Evolutionary conservation across 2,113 vertebrate species (phyloP), one percentile per base, ranked within the genome.

Genomic region (Zosterops borbonicus): DNA sequence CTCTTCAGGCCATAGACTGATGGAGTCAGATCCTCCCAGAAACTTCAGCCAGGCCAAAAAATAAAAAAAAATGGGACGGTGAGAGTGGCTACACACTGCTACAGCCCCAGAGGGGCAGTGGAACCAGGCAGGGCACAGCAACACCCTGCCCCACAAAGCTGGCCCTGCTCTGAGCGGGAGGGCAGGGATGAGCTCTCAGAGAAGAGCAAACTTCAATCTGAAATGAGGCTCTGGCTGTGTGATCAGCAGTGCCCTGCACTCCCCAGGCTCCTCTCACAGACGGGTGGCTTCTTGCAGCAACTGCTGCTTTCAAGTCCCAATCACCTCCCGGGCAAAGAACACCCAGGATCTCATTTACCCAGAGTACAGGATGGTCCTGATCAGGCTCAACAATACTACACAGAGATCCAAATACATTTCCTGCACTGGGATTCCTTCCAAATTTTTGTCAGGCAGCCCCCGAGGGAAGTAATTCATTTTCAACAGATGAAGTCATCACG

Each of bases 361-460:
- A 33, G 87, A 91, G 89, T 27, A 89, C 39, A 67, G 81, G 91
- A 96, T 15, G 71, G 88, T 94, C 90, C 90, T 94, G 96, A 92
- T 90, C 55, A 9, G 5, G 35, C 75, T 90, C 78, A 85, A 65
- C 85, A 85, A 68, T 33, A n/a, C 70, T 78, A 60, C 56, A 78
- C 22, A 85, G 70, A 83, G 75, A 94, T 94, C 71, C 92, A 96
- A 94, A 65, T 8, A 79, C 67, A 83, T 14, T 94, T 95, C 88
- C 88, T 88, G 90, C 71, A 29, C 2, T 92, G 92, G 75, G 75
- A 93, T 68, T 71, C 69, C 50, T 87, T 92, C 90, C 95, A 95
- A 50, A 65, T 37, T 59, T 70, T 65, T 60, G 37, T 85, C 63
- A 86, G 90, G 90, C 75, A 83, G 75, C 12, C 82, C 82, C n/a